Conservation (phyloP, 1,140 invertebrate genomes). For the Drosophila novamexicana region DNA sequence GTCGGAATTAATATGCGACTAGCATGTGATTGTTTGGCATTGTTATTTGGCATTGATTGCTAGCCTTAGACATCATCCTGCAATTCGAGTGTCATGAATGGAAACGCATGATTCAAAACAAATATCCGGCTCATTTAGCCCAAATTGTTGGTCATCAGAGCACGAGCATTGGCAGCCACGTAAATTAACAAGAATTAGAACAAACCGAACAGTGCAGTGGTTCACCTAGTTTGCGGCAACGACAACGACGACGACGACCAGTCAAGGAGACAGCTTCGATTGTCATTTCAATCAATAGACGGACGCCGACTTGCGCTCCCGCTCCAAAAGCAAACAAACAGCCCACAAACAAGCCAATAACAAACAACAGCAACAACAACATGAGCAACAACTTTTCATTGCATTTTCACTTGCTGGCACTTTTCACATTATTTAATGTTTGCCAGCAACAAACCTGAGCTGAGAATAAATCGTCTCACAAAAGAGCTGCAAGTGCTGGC, state of each 20-base stretch:
- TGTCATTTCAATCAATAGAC: constrained; percentile 78
- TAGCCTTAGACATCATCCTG: background rate
- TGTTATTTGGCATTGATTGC: constrained; percentile 30
- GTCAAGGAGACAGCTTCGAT: constrained; percentile 59
- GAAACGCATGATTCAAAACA: constrained; percentile 27
- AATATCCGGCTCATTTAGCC: constrained; percentile 66
- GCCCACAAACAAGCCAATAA: constrained; percentile 35
- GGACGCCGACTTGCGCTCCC: constrained; percentile 23
- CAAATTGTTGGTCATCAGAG: constrained; percentile 51
- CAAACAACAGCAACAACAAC: constrained; percentile 12
- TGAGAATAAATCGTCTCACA: constrained; percentile 37
- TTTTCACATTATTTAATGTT: constrained; percentile 79
- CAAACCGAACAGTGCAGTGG: constrained; percentile 53
- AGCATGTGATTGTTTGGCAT: constrained; percentile 16
- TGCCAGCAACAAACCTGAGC: constrained; percentile 44
- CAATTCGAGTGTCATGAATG: constrained; percentile 20
- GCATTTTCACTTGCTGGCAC: constrained; percentile 72
- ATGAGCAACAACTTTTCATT: constrained; percentile 64
- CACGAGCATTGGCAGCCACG: constrained; percentile 28
- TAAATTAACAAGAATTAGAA: constrained; percentile 80
- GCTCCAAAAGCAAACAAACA: constrained; percentile 49
- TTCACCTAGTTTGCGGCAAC: constrained; percentile 69
- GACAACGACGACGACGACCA: constrained; percentile 36
- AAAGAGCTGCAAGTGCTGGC: constrained; percentile 22
- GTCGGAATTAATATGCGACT: background rate